Percentiles rank a stretch among this genome's conserved stretches.
These are phyloP conservation scores for Betta splendens DNA, from an alignment of 2,797 vertebrate species.

Conservation along the genomic window DNA sequence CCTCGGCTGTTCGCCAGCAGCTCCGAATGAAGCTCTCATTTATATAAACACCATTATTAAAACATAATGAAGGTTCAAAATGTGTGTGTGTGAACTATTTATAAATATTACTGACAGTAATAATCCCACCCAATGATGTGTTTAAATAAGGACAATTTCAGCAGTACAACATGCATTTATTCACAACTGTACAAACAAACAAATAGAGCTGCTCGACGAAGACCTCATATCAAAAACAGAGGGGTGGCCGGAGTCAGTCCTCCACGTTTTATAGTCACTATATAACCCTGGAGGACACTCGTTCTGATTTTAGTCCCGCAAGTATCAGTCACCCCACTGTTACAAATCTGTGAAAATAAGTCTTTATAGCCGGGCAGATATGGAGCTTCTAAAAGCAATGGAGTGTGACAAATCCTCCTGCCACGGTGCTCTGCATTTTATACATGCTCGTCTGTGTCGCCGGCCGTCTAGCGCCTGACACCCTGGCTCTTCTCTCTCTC, in stretches of 20 bases:
- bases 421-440: slow-evolving; percentile 55
- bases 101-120: slow-evolving; percentile 21
- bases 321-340: slow-evolving; percentile 52
- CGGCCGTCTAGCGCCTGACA: slow-evolving; percentile 60
- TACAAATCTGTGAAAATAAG: slow-evolving; percentile 65
- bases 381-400: slow-evolving; percentile 64
- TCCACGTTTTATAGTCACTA: slow-evolving; percentile 37
- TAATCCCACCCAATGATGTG: slow-evolving; percentile 14
- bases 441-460: slow-evolving; percentile 53
- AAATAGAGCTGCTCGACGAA: slow-evolving; percentile 42
- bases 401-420: slow-evolving; percentile 69
- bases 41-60: background rate
- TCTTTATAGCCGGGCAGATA: slow-evolving; percentile 62
- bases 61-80: background rate
- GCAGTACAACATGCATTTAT: slow-evolving; percentile 49
- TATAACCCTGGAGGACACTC: slow-evolving; percentile 45
- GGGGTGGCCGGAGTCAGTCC: slow-evolving; percentile 30
- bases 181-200: slow-evolving; percentile 38
- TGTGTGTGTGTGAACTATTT: slow-evolving; percentile 27
- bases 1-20: background rate
- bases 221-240: slow-evolving; percentile 29
- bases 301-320: slow-evolving; percentile 49
- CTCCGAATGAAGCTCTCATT: background rate
- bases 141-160: slow-evolving; percentile 14
- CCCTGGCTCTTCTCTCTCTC: slow-evolving; percentile 62